Conservation (phyloP, 2,888 invertebrate genomes). For the Microctonus aethiopoides region DNA sequence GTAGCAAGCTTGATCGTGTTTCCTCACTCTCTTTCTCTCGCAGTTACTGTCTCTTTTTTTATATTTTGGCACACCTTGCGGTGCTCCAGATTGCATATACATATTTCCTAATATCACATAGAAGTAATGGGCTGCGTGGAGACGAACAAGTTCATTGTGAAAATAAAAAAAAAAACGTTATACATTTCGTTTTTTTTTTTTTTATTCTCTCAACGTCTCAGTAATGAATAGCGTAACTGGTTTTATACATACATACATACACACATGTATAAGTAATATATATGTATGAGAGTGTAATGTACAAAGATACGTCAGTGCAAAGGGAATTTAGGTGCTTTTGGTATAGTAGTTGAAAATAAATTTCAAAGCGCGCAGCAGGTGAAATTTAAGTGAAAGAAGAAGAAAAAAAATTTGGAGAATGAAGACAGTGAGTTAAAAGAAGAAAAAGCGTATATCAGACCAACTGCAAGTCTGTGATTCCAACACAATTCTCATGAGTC, state of each 20-base stretch:
- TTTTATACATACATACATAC: too few relatives aligned
- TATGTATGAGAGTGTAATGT: not conserved
- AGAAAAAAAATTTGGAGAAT: too few relatives aligned
- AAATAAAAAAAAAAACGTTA: not conserved
- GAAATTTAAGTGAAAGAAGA: not conserved
- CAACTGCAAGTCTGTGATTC: slow-evolving; percentile 15
- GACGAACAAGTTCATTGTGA: slow-evolving; percentile 14
- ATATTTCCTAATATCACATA: slow-evolving; percentile 31
- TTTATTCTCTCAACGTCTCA: not conserved
- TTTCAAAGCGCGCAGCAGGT: not conserved
- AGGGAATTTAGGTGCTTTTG: not conserved
- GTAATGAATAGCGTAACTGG: slow-evolving; percentile 3
- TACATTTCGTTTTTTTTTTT: not conserved
- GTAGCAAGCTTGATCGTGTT: too few relatives aligned
- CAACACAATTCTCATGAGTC: not conserved
- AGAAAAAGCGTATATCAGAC: slow-evolving; percentile 3
- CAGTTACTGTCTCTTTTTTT: slow-evolving; percentile 56
- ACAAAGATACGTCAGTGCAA: not conserved
- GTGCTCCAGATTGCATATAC: slow-evolving; percentile 35
- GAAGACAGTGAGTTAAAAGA: not conserved
- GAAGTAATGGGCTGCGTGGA: slow-evolving; percentile 24
- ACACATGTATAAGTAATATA: not conserved
- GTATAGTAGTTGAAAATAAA: slow-evolving; percentile 2
- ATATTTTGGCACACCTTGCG: slow-evolving; percentile 8
- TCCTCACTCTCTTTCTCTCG: too few relatives aligned